phyloP scores from a whole-genome alignment of 1,140 invertebrate genomes.

The Bombus fervidus region DNA sequence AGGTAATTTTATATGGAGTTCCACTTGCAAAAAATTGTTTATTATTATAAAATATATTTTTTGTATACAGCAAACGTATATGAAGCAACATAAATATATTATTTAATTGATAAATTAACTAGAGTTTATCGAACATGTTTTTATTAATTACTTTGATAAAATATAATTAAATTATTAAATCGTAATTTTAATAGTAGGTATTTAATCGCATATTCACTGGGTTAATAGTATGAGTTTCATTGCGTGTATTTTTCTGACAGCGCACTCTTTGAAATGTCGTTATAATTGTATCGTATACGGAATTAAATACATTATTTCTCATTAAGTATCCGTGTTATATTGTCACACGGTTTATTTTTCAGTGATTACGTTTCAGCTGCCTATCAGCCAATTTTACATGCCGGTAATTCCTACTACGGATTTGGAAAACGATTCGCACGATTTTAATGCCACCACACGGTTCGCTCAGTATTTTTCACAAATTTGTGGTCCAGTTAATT shows the following conservation, averaged over 20 bases:
- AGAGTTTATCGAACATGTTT: no score
- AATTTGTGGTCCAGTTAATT: conserved; percentile 33
- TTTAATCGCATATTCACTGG: no score
- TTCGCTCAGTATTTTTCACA: conserved; percentile 12
- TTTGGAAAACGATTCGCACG: background rate
- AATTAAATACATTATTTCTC: conserved; percentile 1
- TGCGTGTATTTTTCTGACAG: background rate
- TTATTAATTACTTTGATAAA: no score
- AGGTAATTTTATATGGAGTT: no score
- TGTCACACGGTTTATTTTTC: background rate
- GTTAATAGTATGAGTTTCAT: no score
- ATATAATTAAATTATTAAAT: no score
- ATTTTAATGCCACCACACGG: background rate
- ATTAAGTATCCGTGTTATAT: conserved; percentile 10
- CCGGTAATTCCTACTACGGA: background rate
- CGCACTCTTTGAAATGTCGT: background rate
- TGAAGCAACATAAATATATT: no score
- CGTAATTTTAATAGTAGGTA: no score
- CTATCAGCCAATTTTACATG: background rate
- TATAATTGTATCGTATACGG: background rate
- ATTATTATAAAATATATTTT: no score
- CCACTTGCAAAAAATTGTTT: no score
- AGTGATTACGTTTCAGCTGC: background rate
- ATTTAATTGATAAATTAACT: no score
- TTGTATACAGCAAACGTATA: no score